Conservation (phyloP, 2,113 vertebrate genomes). For the Vicugna pacos region DNA sequence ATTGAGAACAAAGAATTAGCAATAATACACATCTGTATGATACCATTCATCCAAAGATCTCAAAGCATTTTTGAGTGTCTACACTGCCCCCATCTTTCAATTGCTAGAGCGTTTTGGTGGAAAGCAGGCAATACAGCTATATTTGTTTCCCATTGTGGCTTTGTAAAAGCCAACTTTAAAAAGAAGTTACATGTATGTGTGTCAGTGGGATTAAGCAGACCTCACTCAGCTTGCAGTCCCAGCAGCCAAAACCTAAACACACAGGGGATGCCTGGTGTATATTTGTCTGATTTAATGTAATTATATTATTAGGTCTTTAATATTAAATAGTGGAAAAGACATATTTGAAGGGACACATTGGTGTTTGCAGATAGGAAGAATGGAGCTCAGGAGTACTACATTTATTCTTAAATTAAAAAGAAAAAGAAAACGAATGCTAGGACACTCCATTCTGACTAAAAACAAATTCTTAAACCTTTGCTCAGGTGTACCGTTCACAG, state of each 20-base stretch:
- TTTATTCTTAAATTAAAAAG: neutral
- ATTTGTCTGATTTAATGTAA: constrained; percentile 12
- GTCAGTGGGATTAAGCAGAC: neutral
- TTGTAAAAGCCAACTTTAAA: constrained; percentile 52
- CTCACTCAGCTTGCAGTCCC: neutral
- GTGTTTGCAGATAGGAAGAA: constrained; percentile 42
- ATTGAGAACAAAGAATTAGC: constrained; percentile 84
- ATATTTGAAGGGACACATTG: neutral
- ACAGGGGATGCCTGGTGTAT: neutral
- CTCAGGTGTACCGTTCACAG: constrained; percentile 25
- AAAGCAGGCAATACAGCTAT: constrained; percentile 52
- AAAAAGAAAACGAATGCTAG: neutral
- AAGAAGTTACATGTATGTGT: neutral
- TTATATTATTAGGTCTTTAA: neutral
- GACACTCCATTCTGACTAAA: constrained; percentile 11
- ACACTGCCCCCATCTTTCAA: constrained; percentile 45
- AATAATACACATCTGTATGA: constrained; percentile 64
- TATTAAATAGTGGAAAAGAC: constrained; percentile 37
- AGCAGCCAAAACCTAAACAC: neutral
- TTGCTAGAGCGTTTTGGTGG: constrained; percentile 56
- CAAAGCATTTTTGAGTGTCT: constrained; percentile 44
- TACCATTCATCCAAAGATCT: constrained; percentile 55
- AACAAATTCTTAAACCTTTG: constrained; percentile 24
- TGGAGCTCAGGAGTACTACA: neutral
- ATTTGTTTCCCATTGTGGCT: constrained; percentile 46